These are phyloP conservation scores for Podabrus alpinus DNA, from an alignment of 2,888 invertebrate species.

Conservation along the genomic window DNA sequence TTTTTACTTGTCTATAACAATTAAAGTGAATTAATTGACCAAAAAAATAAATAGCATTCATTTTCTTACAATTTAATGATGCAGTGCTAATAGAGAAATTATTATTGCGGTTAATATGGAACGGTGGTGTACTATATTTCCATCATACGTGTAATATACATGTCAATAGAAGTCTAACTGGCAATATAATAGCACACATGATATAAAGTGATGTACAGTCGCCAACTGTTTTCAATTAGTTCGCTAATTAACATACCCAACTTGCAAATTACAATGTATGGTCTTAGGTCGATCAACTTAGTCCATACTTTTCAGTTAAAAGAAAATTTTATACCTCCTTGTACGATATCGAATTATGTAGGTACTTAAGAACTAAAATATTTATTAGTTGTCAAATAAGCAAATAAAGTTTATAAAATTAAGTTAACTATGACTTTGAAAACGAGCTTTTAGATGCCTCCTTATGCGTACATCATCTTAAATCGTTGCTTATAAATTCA, in stretches of 20 bases:
- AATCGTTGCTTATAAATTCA: not conserved
- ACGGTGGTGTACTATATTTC: constrained; percentile 36
- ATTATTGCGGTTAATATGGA: constrained; percentile 9
- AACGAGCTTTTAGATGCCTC: constrained; percentile 7
- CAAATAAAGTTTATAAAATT: constrained; percentile 17
- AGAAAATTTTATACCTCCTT: not conserved
- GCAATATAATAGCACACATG: constrained; percentile 41
- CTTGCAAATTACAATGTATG: constrained; percentile 43
- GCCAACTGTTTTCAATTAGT: constrained; percentile 52
- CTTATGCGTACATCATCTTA: constrained; percentile 3
- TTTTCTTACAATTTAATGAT: not conserved
- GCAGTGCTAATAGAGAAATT: constrained; percentile 3
- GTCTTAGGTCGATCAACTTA: constrained; percentile 18
- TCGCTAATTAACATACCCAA: constrained; percentile 50
- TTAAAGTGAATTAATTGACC: not conserved
- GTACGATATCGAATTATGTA: not conserved
- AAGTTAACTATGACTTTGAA: constrained; percentile 15
- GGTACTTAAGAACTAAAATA: constrained; percentile 12
- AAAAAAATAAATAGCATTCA: not conserved
- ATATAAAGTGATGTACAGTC: constrained; percentile 41
- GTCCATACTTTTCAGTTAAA: no score
- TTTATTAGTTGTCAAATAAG: constrained; percentile 10
- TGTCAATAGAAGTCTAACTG: constrained; percentile 46
- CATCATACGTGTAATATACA: constrained; percentile 48
- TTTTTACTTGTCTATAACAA: not conserved